A percentile compares a stretch with the other conserved stretches of the same genome.
phyloP scores from a whole-genome alignment of 2,113 vertebrate species.

The Caranx ignobilis region DNA sequence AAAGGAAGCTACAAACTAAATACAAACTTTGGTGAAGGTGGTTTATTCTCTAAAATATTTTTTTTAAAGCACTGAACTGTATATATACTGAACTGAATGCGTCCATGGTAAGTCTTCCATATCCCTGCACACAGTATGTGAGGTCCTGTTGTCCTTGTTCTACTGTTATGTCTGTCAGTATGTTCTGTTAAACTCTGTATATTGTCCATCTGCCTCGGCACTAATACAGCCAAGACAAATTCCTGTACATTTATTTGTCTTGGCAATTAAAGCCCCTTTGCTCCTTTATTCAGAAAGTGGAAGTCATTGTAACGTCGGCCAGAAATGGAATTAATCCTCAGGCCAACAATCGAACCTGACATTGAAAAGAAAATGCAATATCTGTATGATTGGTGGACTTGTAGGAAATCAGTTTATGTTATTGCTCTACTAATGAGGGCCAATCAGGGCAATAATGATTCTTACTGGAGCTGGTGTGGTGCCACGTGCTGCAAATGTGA shows the following conservation, averaged over 20 bases:
- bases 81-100: background rate
- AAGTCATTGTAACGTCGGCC: slow-evolving; percentile 24
- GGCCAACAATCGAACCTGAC: slow-evolving; percentile 52
- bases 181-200: slow-evolving; percentile 40
- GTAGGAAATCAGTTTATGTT: slow-evolving; percentile 36
- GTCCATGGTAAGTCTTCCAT: slow-evolving; percentile 8
- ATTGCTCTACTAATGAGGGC: slow-evolving; percentile 52
- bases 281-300: slow-evolving; percentile 45
- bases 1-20: slow-evolving; percentile 37
- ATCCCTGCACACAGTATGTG: slow-evolving; percentile 25
- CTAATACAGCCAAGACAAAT: slow-evolving; percentile 41
- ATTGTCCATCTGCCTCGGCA: slow-evolving; percentile 27
- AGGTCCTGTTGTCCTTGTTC: slow-evolving; percentile 26
- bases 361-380: slow-evolving; percentile 52
- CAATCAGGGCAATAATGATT: slow-evolving; percentile 61
- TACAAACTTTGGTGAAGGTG: slow-evolving; percentile 29
- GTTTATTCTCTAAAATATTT: slow-evolving; percentile 12
- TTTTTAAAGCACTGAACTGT: background rate
- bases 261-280: slow-evolving; percentile 46
- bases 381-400: slow-evolving; percentile 49
- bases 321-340: slow-evolving; percentile 45
- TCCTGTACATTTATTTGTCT: slow-evolving; percentile 59
- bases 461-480: slow-evolving; percentile 48
- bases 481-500: slow-evolving; percentile 67
- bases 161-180: slow-evolving; percentile 32